Evolutionary conservation across 23 tunicate genomes (phyloP), one percentile per base, ranked within the genome.

Genomic region (Diplosoma virens): DNA sequence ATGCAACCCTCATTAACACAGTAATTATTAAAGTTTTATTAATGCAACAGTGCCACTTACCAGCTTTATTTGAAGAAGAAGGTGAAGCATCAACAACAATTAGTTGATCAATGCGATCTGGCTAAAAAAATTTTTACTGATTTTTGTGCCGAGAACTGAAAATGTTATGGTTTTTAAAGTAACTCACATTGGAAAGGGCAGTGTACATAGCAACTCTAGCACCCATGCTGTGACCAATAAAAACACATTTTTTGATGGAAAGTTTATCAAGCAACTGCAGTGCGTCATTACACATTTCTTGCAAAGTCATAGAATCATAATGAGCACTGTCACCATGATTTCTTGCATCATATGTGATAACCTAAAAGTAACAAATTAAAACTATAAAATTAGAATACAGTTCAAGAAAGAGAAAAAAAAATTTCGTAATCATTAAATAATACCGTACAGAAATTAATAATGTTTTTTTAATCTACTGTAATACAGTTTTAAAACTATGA

Each of bases 201-300:
- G 86, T 81, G 68, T 68, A 69, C 82, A 92, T 84, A 5, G 97
- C 84, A 29, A 72, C 77, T 32, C 97, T 54, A 68, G 87, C 97
- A 1, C 97, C 97, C 81, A 92, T 73, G 50, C 92, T 85, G 36
- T 92, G 97, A 4, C 97, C 97, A 36, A 92, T 26, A 25, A 92
- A 81, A 21, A 81, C 79, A 80, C 97, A 92, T 71, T 81, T 80
- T 25, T 69, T 47, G 1, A 81, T 75, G 0, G 63, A 33, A 22
- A 92, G 48, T 5, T 4, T 20, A 41, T 92, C 75, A 32, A 92
- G 75, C 3, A 92, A 63, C 30, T 81, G 35, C 7, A 77, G 14
- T 4, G 58, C 76, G 81, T 92, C 97, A 25, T 46, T 35, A 27
- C 80, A 33, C 87, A 92, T 80, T 4, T 79, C 79, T 59, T 68